A percentile compares a stretch with the other conserved stretches of the same genome.
Evolutionary conservation across 2,797 vertebrate genomes (phyloP).

Genomic region (Graptemys geographica): DNA sequence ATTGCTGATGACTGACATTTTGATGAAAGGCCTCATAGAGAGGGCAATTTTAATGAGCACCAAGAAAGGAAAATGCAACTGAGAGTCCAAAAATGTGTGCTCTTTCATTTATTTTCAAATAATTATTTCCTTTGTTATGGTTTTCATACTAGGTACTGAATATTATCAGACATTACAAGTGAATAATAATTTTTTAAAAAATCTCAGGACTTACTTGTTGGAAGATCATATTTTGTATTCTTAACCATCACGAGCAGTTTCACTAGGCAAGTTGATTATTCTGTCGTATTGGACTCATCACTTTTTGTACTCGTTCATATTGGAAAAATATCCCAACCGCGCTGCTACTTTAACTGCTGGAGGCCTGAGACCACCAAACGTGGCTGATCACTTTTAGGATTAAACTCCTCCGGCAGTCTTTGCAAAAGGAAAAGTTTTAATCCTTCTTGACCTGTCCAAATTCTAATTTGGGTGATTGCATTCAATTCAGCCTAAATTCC

Average conservation of each 20-base stretch:
- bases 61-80: slow-evolving; percentile 40
- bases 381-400: neutral
- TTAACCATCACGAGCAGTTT: neutral
- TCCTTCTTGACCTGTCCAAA: neutral
- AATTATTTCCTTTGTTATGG: neutral
- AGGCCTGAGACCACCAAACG: neutral
- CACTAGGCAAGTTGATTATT: neutral
- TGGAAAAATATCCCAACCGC: neutral
- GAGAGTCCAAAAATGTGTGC: slow-evolving; percentile 4
- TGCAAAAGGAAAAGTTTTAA: neutral
- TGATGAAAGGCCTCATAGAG: slow-evolving; percentile 56
- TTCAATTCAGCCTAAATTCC: neutral
- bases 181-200: neutral
- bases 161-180: neutral
- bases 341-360: neutral
- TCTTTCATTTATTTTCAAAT: slow-evolving; percentile 30
- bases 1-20: slow-evolving; percentile 67
- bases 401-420: neutral
- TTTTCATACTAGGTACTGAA: neutral
- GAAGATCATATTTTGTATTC: neutral
- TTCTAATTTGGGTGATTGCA: neutral
- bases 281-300: neutral
- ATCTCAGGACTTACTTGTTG: neutral
- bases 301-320: neutral
- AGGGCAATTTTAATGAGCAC: slow-evolving; percentile 37